Evolutionary conservation across 2,888 invertebrate species (phyloP).

Genomic region (Bellardia pandia): DNA sequence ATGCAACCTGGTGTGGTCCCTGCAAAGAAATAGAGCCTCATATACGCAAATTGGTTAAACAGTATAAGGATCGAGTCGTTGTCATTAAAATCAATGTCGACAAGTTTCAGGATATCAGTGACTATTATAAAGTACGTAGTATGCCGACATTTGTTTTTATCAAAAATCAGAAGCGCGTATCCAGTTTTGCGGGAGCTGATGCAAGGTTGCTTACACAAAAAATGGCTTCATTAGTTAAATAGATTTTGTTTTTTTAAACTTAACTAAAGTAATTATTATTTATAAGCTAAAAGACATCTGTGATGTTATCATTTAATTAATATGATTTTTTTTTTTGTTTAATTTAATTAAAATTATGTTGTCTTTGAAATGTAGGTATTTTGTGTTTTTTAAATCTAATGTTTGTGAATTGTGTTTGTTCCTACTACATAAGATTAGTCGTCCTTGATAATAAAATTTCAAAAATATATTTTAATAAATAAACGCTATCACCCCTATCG

Average conservation of each 20-base stretch:
- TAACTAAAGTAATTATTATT: not conserved
- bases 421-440: not conserved
- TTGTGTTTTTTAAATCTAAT: constrained; percentile 18
- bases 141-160: constrained; percentile 79
- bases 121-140: constrained; percentile 71
- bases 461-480: not conserved
- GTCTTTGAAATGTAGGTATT: constrained; percentile 7
- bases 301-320: constrained; percentile 34
- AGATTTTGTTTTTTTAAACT: not conserved
- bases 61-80: constrained; percentile 67
- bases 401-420: constrained; percentile 26
- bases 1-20: constrained; percentile 84
- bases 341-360: not conserved
- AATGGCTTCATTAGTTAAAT: constrained; percentile 75
- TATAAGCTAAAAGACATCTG: constrained; percentile 16
- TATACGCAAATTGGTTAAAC: constrained; percentile 58
- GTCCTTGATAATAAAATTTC: not conserved
- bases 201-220: constrained; percentile 74
- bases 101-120: constrained; percentile 68
- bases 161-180: constrained; percentile 73
- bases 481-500: too few species aligned
- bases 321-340: not conserved
- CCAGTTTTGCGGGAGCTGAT: constrained; percentile 77
- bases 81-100: constrained; percentile 75
- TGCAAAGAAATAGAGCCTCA: constrained; percentile 73